Conservation (phyloP, 2,797 vertebrate species). For the Lindbergichthys nudifrons region DNA sequence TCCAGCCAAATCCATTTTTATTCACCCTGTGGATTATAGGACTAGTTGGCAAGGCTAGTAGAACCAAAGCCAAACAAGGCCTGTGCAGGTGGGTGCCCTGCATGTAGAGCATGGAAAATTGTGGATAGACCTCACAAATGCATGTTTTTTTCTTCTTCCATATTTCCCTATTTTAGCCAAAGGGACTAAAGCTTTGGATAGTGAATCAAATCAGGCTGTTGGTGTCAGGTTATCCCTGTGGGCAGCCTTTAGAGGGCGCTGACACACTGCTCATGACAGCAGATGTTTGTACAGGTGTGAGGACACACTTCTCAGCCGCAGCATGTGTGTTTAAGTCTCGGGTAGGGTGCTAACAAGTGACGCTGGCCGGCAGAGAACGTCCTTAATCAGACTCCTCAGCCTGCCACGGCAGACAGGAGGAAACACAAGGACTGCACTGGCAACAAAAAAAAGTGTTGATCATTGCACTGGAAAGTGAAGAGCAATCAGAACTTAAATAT, state of each 20-base stretch:
- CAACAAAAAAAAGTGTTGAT: no score
- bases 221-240: background rate
- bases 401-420: background rate
- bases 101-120: constrained; percentile 25
- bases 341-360: constrained; percentile 68
- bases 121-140: background rate
- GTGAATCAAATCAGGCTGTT: background rate
- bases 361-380: constrained; percentile 35
- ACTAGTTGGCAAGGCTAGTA: constrained; percentile 44
- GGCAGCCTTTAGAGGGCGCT: constrained; percentile 65
- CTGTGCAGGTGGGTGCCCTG: constrained; percentile 51
- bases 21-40: constrained; percentile 70
- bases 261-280: constrained; percentile 37
- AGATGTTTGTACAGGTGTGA: constrained; percentile 38
- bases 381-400: constrained; percentile 40
- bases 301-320: constrained; percentile 67
- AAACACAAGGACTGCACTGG: background rate
- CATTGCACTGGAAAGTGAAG: background rate
- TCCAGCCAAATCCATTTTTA: constrained; percentile 76
- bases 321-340: constrained; percentile 66
- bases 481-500: background rate
- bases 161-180: background rate
- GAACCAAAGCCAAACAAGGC: constrained; percentile 30
- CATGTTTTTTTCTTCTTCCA: background rate
- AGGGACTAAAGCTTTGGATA: background rate